Evolutionary conservation across 2,113 vertebrate genomes (phyloP).

Genomic region (Ceyx margarethae): DNA sequence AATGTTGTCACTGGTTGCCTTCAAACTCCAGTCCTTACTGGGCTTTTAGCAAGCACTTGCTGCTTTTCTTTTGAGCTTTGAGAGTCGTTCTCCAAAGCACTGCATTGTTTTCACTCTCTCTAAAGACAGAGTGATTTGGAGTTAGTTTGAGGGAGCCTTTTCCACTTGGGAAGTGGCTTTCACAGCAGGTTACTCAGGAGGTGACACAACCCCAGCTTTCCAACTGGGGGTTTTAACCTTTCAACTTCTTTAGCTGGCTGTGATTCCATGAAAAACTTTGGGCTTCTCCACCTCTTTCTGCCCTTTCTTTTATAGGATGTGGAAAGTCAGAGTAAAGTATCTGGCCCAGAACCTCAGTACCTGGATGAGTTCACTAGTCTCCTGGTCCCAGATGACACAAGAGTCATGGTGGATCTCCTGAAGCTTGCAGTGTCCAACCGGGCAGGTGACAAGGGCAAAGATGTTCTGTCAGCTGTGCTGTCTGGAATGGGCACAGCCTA

Average conservation of each 20-base stretch:
- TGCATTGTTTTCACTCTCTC: neutral
- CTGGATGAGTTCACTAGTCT: conserved; percentile 95
- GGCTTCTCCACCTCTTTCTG: neutral
- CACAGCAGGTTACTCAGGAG: too few species aligned
- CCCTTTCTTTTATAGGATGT: conserved; percentile 80
- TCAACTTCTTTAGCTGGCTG: neutral
- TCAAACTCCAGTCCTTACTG: neutral
- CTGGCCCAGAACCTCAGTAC: conserved; percentile 91
- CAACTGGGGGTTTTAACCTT: neutral
- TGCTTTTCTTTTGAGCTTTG: too few species aligned
- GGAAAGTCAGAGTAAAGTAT: conserved; percentile 89
- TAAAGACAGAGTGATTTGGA: neutral
- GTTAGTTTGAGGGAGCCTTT: neutral
- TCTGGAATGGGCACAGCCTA: conserved; percentile 97
- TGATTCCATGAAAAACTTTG: neutral
- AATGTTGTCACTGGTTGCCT: conserved; percentile 8
- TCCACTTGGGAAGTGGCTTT: too few species aligned
- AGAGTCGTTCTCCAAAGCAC: too few species aligned
- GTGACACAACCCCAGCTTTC: too few species aligned
- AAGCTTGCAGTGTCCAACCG: conserved; percentile 92
- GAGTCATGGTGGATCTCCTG: conserved; percentile 93
- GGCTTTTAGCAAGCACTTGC: too few species aligned
- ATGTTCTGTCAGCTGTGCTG: conserved; percentile 93
- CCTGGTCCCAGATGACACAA: conserved; percentile 90
- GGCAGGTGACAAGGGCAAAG: conserved; percentile 90